Conservation (phyloP, 1,140 invertebrate species). For the Aphis gossypii region DNA sequence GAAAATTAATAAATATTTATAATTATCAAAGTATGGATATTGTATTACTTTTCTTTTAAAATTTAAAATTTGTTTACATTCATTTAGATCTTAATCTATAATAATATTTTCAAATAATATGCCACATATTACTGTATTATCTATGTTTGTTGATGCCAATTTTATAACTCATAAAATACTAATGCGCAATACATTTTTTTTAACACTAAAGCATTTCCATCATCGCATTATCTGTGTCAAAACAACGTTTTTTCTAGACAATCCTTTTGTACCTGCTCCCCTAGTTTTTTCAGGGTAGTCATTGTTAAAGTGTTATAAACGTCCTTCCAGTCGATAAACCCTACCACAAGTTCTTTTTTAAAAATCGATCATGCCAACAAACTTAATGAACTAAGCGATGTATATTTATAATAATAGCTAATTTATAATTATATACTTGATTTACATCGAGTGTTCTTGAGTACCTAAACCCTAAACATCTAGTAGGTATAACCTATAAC, state of each 20-base stretch:
- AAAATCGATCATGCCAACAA: not conserved
- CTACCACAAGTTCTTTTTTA: not conserved
- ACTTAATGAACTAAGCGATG: not conserved
- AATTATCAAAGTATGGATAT: not conserved
- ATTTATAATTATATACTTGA: not conserved
- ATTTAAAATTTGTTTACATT: not conserved
- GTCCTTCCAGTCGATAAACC: conserved; percentile 50
- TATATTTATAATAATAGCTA: not conserved
- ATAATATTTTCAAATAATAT: not conserved
- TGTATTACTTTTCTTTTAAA: not conserved
- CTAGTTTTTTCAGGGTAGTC: conserved; percentile 4
- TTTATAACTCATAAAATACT: conserved; percentile 39
- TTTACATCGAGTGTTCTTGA: not conserved
- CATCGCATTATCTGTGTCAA: conserved; percentile 51
- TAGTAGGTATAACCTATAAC: not conserved
- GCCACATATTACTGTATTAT: not conserved
- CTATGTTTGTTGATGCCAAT: not conserved
- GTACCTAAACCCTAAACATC: not conserved
- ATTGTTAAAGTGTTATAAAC: conserved; percentile 33
- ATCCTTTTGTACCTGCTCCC: conserved; percentile 47
- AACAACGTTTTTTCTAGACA: conserved; percentile 48
- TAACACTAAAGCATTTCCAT: conserved; percentile 13
- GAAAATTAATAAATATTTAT: not conserved
- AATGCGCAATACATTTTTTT: not conserved
- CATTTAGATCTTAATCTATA: not conserved